A percentile compares a stretch with the other conserved stretches of the same genome.
Conservation (phyloP, 2,797 vertebrate species). For the Gadopsis marmoratus region DNA sequence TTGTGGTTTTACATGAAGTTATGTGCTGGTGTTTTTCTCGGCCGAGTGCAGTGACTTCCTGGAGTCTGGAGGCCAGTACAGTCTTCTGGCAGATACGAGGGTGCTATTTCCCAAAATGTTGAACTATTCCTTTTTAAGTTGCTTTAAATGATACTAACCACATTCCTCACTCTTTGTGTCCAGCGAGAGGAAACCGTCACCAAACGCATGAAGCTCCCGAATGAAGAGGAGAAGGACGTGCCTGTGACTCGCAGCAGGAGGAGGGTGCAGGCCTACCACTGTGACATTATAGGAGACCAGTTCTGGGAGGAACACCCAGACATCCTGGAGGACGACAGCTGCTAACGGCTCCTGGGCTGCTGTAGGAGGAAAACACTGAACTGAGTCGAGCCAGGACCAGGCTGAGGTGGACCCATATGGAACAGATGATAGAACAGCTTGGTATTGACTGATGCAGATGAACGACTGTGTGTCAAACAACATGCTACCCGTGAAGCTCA, state of each 20-base stretch:
- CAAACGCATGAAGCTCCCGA: constrained; percentile 86
- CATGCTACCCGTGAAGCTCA: not conserved
- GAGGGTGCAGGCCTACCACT: constrained; percentile 85
- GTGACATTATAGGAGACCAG: constrained; percentile 92
- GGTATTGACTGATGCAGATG: not conserved
- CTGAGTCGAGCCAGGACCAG: not conserved
- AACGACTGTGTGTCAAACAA: not conserved
- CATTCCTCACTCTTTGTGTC: not conserved
- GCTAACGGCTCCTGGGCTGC: constrained; percentile 68
- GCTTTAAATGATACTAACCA: not conserved
- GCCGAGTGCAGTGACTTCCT: not conserved
- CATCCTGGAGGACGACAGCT: constrained; percentile 87
- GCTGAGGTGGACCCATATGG: constrained; percentile 14
- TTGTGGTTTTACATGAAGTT: not conserved
- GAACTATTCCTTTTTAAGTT: not conserved
- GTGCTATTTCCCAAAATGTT: not conserved
- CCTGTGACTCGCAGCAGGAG: constrained; percentile 86
- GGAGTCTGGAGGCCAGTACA: not conserved
- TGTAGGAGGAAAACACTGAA: not conserved
- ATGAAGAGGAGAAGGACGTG: constrained; percentile 88
- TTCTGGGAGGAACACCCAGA: constrained; percentile 94
- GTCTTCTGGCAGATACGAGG: not conserved
- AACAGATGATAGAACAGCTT: not conserved
- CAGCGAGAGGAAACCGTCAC: constrained; percentile 86
- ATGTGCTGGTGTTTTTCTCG: not conserved